phyloP scores from a whole-genome alignment of 2,797 vertebrate genomes.

The Hippoglossus hippoglossus region DNA sequence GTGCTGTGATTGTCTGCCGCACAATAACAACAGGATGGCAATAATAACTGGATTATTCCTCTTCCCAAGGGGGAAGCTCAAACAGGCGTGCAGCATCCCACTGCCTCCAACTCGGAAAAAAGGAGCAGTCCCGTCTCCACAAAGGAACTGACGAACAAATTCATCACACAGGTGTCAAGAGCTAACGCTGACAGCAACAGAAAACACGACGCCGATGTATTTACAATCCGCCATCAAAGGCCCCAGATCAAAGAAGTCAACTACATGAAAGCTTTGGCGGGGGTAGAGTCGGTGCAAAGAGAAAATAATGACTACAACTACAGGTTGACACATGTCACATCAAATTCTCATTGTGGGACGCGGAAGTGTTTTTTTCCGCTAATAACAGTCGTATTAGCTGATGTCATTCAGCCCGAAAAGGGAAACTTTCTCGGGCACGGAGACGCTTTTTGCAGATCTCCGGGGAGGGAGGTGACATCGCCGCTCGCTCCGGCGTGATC shows the following conservation, averaged over 20 bases:
- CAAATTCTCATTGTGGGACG: constrained; percentile 48
- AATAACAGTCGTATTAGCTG: constrained; percentile 58
- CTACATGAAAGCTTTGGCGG: constrained; percentile 68
- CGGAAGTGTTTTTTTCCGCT: constrained; percentile 43
- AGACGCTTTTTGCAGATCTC: constrained; percentile 38
- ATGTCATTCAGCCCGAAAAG: constrained; percentile 40
- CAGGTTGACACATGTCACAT: constrained; percentile 61
- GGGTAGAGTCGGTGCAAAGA: constrained; percentile 53
- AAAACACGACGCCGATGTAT: constrained; percentile 57
- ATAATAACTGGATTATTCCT: constrained; percentile 37
- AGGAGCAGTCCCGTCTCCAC: constrained; percentile 30
- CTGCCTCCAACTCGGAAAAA: constrained; percentile 36
- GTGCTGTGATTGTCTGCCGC: constrained; percentile 34
- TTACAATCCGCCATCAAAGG: constrained; percentile 66
- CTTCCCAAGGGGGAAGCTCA: constrained; percentile 16
- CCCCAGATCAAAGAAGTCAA: constrained; percentile 60
- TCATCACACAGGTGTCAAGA: constrained; percentile 58
- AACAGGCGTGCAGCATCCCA: constrained; percentile 13
- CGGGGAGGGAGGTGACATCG: constrained; percentile 18
- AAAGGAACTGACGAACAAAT: constrained; percentile 57
- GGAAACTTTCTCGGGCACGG: constrained; percentile 21
- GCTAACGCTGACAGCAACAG: constrained; percentile 55
- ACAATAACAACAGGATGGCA: constrained; percentile 45
- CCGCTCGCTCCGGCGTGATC: constrained; percentile 16
- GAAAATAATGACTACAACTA: constrained; percentile 69